Evolutionary conservation across 2,113 vertebrate species (phyloP).

Genomic region (Peromyscus californicus): DNA sequence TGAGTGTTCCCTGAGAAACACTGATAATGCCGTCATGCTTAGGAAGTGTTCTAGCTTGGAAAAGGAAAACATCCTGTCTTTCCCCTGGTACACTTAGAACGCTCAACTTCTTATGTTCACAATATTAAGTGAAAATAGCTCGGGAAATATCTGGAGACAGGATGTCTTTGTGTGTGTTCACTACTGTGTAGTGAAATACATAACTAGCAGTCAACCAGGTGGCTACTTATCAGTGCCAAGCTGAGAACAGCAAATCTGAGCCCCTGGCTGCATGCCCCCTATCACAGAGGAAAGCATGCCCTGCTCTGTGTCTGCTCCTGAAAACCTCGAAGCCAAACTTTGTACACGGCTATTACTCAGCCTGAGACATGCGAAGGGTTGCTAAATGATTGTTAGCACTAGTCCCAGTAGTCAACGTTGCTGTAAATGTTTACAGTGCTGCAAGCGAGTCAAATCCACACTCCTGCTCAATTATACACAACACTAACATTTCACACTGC

Average conservation of each 20-base stretch:
- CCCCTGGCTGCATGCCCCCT: conserved; percentile 54
- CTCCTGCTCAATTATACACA: neutral
- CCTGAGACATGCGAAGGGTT: conserved; percentile 5
- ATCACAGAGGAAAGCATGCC: conserved; percentile 60
- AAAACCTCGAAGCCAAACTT: conserved; percentile 66
- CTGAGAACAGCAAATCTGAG: conserved; percentile 63
- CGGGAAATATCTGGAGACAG: neutral
- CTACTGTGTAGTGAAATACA: conserved; percentile 38
- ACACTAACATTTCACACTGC: neutral
- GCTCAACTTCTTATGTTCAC: neutral
- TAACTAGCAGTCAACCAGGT: conserved; percentile 58
- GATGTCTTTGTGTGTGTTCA: conserved; percentile 12
- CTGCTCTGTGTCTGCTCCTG: conserved; percentile 51
- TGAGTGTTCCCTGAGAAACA: neutral
- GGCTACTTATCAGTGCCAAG: conserved; percentile 69
- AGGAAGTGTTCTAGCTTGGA: neutral
- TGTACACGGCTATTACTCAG: neutral
- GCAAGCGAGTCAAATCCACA: neutral
- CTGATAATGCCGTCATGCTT: neutral
- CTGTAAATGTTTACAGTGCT: conserved; percentile 39
- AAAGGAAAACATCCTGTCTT: conserved; percentile 9
- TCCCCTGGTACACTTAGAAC: neutral
- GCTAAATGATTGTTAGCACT: conserved; percentile 54
- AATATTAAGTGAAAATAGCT: conserved; percentile 20
- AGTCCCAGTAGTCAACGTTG: conserved; percentile 14